A percentile compares a stretch with the other conserved stretches of the same genome.
Conservation (phyloP, 2,113 vertebrate species). For the Rhombomys opimus region DNA sequence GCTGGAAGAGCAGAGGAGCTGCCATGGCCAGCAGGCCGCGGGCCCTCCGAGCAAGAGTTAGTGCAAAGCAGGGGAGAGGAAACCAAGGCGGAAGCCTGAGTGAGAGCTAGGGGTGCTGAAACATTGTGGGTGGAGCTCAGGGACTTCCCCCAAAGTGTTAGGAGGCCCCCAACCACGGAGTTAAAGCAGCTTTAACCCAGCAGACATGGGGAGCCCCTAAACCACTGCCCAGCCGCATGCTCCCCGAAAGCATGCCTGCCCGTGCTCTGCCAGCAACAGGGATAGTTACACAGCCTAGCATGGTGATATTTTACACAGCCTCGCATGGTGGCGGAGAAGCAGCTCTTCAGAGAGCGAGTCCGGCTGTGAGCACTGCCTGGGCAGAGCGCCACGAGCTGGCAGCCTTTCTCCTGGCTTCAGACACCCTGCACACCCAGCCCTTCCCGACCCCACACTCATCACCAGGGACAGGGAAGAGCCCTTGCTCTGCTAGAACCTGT, state of each 20-base stretch:
- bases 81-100: neutral
- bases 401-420: neutral
- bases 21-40: neutral
- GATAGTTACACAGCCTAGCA: no score
- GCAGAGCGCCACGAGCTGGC: neutral
- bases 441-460: neutral
- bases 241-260: neutral
- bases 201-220: neutral
- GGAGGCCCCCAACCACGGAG: no score
- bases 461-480: neutral
- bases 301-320: neutral
- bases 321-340: accelerated
- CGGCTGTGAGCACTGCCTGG: no score
- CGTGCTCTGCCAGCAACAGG: no score
- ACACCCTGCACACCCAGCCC: neutral
- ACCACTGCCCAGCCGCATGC: neutral
- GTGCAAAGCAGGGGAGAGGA: neutral
- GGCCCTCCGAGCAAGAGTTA: neutral
- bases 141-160: neutral
- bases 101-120: neutral
- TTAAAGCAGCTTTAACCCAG: neutral
- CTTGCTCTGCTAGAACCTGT: neutral
- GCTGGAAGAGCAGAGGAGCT: neutral
- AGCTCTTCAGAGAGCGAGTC: neutral
- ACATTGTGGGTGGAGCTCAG: accelerated